Percentiles rank a stretch among this genome's conserved stretches.
Conservation (phyloP, 2,797 vertebrate species). For the Setipinna tenuifilis region DNA sequence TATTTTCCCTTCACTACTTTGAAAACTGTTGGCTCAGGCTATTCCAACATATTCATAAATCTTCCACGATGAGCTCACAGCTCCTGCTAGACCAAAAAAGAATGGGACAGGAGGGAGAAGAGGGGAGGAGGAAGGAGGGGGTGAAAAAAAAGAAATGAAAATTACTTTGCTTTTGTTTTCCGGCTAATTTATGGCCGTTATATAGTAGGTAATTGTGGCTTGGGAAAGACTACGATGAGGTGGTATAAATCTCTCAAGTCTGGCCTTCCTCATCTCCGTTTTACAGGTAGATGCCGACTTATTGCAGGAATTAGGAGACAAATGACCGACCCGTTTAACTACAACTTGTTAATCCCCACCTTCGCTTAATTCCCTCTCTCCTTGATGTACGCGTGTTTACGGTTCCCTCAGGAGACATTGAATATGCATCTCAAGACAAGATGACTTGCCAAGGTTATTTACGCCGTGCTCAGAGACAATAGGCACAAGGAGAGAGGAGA, state of each 20-base stretch:
- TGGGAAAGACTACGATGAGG: conserved; percentile 56
- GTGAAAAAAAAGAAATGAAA: conserved; percentile 57
- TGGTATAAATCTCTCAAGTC: conserved; percentile 48
- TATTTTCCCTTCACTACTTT: conserved; percentile 83
- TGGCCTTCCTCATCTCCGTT: conserved; percentile 29
- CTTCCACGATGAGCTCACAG: conserved; percentile 73
- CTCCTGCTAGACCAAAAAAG: conserved; percentile 51
- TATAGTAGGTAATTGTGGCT: conserved; percentile 63
- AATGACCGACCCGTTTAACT: conserved; percentile 54
- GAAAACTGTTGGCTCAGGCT: conserved; percentile 84
- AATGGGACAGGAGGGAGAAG: conserved; percentile 34
- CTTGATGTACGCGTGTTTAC: conserved; percentile 56
- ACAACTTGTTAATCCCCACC: conserved; percentile 53
- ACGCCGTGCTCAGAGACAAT: conserved; percentile 56
- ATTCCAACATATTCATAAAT: conserved; percentile 86
- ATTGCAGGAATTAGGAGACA: conserved; percentile 46
- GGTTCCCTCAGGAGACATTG: conserved; percentile 52
- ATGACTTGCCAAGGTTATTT: conserved; percentile 62
- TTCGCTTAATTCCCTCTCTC: conserved; percentile 56
- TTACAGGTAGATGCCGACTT: conserved; percentile 11
- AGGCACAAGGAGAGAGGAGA: conserved; percentile 50
- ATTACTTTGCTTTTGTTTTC: conserved; percentile 73
- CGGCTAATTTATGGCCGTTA: conserved; percentile 68
- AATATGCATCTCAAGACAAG: conserved; percentile 60
- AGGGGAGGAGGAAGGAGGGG: conserved; percentile 60